Conservation (phyloP, 2,888 invertebrate species). For the Rotaria socialis region DNA sequence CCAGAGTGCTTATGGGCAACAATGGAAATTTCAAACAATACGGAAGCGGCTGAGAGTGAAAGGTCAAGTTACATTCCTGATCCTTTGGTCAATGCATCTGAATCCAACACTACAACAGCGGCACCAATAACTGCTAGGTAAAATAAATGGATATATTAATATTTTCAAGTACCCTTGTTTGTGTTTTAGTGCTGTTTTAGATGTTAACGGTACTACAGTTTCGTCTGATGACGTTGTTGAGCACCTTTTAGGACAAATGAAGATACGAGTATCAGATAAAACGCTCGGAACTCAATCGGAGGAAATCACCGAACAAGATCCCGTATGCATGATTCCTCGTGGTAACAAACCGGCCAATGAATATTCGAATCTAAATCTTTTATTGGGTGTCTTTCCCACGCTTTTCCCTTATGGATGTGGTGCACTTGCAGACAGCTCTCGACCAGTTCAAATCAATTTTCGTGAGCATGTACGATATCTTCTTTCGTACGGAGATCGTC, state of each 20-base stretch:
- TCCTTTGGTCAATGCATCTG: background rate
- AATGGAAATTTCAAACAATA: background rate
- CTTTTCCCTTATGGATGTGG: background rate
- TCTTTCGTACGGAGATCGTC: background rate
- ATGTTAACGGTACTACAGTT: background rate
- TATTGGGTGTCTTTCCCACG: background rate
- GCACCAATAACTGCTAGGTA: background rate
- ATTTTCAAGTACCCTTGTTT: background rate
- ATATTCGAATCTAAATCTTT: slow-evolving; percentile 12
- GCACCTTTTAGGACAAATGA: background rate
- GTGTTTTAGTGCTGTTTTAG: background rate
- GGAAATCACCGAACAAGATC: background rate
- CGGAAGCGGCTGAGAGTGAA: background rate
- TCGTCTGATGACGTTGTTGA: background rate
- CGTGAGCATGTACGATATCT: background rate
- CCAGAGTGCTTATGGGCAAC: background rate
- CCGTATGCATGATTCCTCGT: background rate
- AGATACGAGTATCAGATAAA: too few relatives aligned
- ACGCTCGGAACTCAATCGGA: background rate
- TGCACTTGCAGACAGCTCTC: background rate
- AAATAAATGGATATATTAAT: background rate
- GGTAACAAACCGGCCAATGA: slow-evolving; percentile 2
- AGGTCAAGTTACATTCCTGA: background rate
- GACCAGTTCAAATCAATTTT: background rate
- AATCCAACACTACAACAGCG: background rate